Evolutionary conservation across 2,888 invertebrate species (phyloP).

Genomic region (Blomia tropicalis): DNA sequence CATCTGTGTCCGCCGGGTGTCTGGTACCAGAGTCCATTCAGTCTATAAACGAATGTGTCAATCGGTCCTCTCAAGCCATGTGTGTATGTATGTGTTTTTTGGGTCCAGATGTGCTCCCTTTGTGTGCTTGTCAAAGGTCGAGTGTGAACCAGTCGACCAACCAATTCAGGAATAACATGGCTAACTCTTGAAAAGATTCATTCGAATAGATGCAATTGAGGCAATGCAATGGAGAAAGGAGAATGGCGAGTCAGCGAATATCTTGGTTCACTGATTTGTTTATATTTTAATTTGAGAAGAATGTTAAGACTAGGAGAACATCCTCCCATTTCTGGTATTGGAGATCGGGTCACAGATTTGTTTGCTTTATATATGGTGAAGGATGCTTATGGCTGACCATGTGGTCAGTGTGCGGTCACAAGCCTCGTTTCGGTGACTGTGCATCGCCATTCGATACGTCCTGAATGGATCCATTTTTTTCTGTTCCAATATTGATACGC

Average conservation of each 20-base stretch:
- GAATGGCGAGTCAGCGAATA: constrained; percentile 3
- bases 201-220: background rate
- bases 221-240: too few species aligned
- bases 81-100: background rate
- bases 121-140: constrained; percentile 8
- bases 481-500: too few species aligned
- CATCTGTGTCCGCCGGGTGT: background rate
- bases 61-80: constrained; percentile 2
- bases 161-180: too few species aligned
- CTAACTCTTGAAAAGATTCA: background rate
- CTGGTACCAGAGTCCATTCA: too few species aligned
- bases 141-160: background rate
- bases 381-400: background rate
- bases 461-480: too few species aligned
- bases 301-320: background rate
- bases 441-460: too few species aligned
- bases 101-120: background rate
- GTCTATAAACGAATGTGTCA: constrained; percentile 12
- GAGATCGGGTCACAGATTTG: background rate
- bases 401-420: background rate
- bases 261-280: background rate
- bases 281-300: background rate
- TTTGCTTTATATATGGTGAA: background rate
- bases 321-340: background rate
- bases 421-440: constrained; percentile 1